Evolutionary conservation across 2,113 vertebrate species (phyloP), one percentile per base, ranked within the genome.

Genomic region (Pimephales promelas): DNA sequence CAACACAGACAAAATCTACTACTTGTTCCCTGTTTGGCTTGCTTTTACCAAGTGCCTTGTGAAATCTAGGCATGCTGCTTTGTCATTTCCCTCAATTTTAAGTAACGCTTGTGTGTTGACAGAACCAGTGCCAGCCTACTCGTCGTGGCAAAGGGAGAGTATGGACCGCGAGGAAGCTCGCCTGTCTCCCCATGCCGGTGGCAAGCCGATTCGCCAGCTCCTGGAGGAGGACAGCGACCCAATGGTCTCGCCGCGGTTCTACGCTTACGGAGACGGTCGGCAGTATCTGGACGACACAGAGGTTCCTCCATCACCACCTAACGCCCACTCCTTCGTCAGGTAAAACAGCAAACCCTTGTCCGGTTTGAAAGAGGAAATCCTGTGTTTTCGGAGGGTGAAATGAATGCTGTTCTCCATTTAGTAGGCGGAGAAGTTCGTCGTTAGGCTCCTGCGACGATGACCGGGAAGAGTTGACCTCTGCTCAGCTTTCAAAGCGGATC

Each of bases 261-360:
- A 98, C 5, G 95, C 95, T 77, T 99, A 97, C 0, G 96, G 97
- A 64, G 96, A 98, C 61, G 94, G 96, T 83, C 94, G 97, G 18
- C 97, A 98, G 89, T 98, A 97, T 89, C 94, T 98, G 91, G 97
- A 98, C 26, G 98, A 99, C 89, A 95, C 98, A 0, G 98, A 99
- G 91, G 97, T 98, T 88, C 98, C 98, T 68, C 98, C 98, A 20
- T 99, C 98, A 0, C 98, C 98, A n/a, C 98, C 98, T 18, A 96
- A 99, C 43, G 93, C 96, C 3, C 97, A 99, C 88, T 96, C 97
- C 0, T 99, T 99, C 84, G 93, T 96, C 94, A 98, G 98, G 98
- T 99, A 87, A 57, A 92, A 73, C 43, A 6, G 24, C 22, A 28
- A 76, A 31, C 10, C 28, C 16, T 56, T 16, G 6, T 28, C 7